Conservation (phyloP, 2,113 vertebrate species). For the Cavia aperea region DNA sequence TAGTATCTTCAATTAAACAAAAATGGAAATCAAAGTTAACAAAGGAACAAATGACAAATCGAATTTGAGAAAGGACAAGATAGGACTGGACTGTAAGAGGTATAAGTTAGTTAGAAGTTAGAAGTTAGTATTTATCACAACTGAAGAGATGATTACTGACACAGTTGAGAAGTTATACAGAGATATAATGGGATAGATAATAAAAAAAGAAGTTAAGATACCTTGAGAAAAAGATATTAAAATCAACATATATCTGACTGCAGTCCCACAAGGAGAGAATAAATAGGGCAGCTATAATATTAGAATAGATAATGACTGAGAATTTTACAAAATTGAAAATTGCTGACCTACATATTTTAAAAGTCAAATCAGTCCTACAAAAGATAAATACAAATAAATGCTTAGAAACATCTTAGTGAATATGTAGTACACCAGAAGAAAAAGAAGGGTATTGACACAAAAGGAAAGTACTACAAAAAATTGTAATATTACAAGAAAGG, state of each 20-base stretch:
- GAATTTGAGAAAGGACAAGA: neutral
- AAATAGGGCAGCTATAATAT: neutral
- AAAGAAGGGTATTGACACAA: neutral
- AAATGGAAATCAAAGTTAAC: constrained; percentile 18
- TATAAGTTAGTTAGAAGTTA: neutral
- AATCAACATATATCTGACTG: neutral
- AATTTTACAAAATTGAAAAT: constrained; percentile 14
- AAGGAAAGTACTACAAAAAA: neutral
- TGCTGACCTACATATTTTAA: neutral
- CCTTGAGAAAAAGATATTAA: neutral
- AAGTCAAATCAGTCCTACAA: neutral
- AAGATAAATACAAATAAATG: constrained; percentile 11
- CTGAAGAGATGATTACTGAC: neutral
- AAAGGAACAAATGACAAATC: neutral
- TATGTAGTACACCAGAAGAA: neutral
- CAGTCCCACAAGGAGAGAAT: neutral
- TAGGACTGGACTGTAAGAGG: constrained; percentile 3
- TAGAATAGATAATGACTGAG: neutral
- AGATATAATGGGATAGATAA: neutral
- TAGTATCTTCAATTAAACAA: neutral
- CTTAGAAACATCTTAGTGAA: neutral
- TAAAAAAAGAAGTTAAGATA: neutral
- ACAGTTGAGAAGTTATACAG: neutral
- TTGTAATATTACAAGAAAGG: no score
- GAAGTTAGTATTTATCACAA: neutral